Evolutionary conservation across 2,113 vertebrate species (phyloP).

Genomic region (Varanus salvator): DNA sequence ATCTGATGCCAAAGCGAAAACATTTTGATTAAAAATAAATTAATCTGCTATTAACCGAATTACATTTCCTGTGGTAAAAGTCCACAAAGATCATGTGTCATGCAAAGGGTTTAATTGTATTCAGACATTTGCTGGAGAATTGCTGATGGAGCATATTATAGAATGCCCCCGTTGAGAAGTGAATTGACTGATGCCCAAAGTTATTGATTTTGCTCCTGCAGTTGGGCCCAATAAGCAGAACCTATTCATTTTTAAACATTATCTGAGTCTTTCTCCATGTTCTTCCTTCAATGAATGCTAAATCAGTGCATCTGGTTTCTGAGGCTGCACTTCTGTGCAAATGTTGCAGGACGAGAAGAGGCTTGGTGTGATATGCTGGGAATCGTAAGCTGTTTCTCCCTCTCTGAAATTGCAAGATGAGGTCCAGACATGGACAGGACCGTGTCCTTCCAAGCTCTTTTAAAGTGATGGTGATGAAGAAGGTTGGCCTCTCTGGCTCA

Average conservation of each 20-base stretch:
- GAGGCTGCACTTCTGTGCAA: too few relatives aligned
- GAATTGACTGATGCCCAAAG: not conserved
- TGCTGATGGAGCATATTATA: not conserved
- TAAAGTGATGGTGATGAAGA: not conserved
- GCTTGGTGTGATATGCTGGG: too few relatives aligned
- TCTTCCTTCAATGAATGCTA: not conserved
- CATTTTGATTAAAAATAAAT: constrained; percentile 15
- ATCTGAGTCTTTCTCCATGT: too few relatives aligned
- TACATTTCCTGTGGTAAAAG: not conserved
- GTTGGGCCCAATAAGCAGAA: not conserved
- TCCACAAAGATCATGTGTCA: not conserved
- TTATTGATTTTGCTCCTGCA: not conserved
- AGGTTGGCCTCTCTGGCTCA: not conserved
- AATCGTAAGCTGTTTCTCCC: too few relatives aligned
- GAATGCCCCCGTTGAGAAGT: not conserved
- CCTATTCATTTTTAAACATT: not conserved
- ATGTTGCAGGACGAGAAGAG: too few relatives aligned
- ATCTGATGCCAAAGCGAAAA: not conserved
- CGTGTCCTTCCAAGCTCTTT: not conserved
- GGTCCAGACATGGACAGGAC: too few relatives aligned
- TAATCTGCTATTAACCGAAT: not conserved
- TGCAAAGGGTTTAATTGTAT: not conserved
- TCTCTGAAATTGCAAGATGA: too few relatives aligned
- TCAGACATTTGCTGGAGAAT: not conserved
- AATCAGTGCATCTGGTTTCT: not conserved